Evolutionary conservation across 2,797 vertebrate genomes (phyloP).

Genomic region (Anguilla obscura): DNA sequence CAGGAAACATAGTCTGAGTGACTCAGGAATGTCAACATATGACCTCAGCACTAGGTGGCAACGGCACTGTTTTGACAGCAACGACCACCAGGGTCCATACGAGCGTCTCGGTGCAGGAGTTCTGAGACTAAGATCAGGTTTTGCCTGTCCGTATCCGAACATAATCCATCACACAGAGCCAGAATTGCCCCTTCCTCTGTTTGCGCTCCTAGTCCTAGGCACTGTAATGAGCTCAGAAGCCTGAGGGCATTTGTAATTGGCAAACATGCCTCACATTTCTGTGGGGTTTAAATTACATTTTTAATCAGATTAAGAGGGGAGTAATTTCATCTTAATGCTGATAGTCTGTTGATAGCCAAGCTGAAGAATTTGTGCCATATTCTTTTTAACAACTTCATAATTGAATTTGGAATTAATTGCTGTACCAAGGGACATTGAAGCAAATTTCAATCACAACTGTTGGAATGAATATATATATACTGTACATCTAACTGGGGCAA

Average conservation of each 20-base stretch:
- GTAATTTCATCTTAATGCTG: neutral
- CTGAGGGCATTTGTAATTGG: neutral
- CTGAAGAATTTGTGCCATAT: neutral
- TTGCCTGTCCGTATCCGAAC: neutral
- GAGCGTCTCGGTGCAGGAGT: neutral
- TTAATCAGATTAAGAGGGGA: constrained; percentile 10
- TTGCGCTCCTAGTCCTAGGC: no score
- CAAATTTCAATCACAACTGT: neutral
- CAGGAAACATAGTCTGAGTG: neutral
- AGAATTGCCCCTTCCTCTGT: no score
- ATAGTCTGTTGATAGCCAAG: neutral
- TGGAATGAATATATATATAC: neutral
- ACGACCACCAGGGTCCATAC: no score
- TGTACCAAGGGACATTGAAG: neutral
- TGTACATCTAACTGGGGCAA: neutral
- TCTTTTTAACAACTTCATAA: neutral
- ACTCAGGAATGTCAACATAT: neutral
- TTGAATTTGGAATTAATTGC: neutral
- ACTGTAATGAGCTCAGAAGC: neutral
- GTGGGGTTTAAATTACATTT: neutral
- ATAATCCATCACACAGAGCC: neutral
- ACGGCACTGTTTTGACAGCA: neutral
- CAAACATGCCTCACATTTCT: neutral
- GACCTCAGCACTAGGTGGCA: neutral
- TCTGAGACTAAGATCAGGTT: neutral